phyloP scores from a whole-genome alignment of 2,797 vertebrate genomes.

The Neomorphus geoffroyi region DNA sequence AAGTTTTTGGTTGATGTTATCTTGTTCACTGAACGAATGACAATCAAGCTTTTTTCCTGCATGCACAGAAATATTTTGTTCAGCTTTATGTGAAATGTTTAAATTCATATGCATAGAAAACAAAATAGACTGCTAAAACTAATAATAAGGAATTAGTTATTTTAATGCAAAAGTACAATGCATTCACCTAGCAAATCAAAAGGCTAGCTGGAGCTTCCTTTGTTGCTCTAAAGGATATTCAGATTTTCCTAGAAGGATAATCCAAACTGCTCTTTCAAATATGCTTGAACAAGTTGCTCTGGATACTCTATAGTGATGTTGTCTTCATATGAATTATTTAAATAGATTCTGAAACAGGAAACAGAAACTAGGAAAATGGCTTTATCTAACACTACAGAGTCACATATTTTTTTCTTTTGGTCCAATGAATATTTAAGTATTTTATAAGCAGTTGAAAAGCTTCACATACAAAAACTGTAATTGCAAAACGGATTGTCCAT shows the following conservation, averaged over 20 bases:
- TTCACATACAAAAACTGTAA: neutral
- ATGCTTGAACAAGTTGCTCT: neutral
- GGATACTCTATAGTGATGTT: neutral
- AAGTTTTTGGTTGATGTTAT: neutral
- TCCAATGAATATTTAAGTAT: neutral
- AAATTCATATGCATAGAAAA: neutral
- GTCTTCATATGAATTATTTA: neutral
- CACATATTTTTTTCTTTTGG: neutral
- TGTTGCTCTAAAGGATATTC: neutral
- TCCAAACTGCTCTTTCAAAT: neutral
- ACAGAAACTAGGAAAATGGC: neutral
- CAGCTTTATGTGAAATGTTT: neutral
- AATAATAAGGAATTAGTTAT: neutral
- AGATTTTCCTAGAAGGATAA: neutral
- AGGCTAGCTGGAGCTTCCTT: neutral
- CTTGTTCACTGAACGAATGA: neutral
- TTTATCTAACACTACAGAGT: neutral
- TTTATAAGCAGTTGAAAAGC: neutral
- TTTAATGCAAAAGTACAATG: neutral
- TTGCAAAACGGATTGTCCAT: neutral
- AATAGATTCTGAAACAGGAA: neutral
- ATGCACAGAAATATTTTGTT: neutral
- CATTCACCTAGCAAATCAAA: neutral
- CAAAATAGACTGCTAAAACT: neutral
- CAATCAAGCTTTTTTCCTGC: fast-evolving